Evolutionary conservation across 2,888 invertebrate genomes (phyloP), one percentile per base, ranked within the genome.

Genomic region (Laspeyria flexula): DNA sequence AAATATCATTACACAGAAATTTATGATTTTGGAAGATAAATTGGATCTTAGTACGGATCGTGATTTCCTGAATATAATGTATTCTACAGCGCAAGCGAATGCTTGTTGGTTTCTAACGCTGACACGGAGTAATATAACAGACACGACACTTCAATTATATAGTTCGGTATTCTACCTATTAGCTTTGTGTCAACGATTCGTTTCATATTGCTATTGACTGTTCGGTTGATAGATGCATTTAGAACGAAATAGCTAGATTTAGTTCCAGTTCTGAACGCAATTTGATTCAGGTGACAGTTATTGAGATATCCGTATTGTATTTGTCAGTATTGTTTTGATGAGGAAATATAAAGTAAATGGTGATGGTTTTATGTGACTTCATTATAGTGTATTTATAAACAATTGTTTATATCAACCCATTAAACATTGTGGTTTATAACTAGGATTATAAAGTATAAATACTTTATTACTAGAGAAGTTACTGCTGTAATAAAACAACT

Each of bases 1-100:
- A 88, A 89, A 85, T 85, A 85, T 88, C 85, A 86, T 89, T 88
- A 86, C 75, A 58, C 75, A 79, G 23, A 78, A 87, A 90, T 89
- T 88, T 90, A 90, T 87, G 86, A 88, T 87, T 89, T 90, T 85
- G 75, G 81, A 89, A 86, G 88, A 90, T 90, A 90, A 88, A 91
- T 89, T 85, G 87, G 83, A 81, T 79, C 79, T 77, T 83, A 81
- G 84, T 79, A 79, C 75, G 73, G 81, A 43, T 87, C 87, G 88
- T 90, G 90, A 90, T 90, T 90, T 91, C 91, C 90, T 90, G 87
- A 80, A 80, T 84, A 76, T 90, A 90, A 90, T 90, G 80, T 90
- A 90, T 90, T 86, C 89, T 70, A 79, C 76, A 73, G 76, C 79
- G 81, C 80, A 79, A 75, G 62, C 75, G 71, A 77, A 77, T 77